Conservation (phyloP, 2,797 vertebrate species). For the Microchirus variegatus region DNA sequence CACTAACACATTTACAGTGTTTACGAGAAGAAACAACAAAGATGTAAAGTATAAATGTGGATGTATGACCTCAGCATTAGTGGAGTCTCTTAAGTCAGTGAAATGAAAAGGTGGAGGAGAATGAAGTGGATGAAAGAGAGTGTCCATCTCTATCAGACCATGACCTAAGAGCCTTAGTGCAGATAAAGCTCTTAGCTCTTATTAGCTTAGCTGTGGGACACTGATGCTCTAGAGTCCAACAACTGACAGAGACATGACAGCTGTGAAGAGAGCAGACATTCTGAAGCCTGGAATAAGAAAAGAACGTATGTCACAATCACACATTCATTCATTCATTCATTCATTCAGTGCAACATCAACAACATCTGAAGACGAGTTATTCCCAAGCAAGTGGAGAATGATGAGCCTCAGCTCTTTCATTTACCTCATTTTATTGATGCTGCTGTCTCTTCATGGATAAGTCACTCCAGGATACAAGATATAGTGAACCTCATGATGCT, state of each 20-base stretch:
- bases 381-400: too few relatives aligned
- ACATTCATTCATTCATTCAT: too few relatives aligned
- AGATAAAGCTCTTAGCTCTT: conserved; percentile 72
- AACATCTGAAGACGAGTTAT: too few relatives aligned
- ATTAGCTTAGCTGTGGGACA: conserved; percentile 50
- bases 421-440: too few relatives aligned
- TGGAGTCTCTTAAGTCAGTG: conserved; percentile 1
- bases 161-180: conserved; percentile 55
- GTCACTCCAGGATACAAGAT: too few relatives aligned
- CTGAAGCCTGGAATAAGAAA: background rate
- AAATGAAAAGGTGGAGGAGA: conserved; percentile 6
- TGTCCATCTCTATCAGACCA: conserved; percentile 41
- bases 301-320: background rate
- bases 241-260: conserved; percentile 12
- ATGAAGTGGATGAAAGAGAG: conserved; percentile 28
- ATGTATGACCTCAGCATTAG: background rate
- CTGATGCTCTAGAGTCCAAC: conserved; percentile 9
- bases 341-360: too few relatives aligned
- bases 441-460: too few relatives aligned
- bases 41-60: background rate
- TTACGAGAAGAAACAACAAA: background rate
- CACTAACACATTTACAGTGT: background rate
- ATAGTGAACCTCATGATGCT: too few relatives aligned
- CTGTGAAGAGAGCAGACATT: background rate
- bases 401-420: too few relatives aligned